phyloP scores from a whole-genome alignment of 1,140 invertebrate species.

The Cardiocondyla obscurior region DNA sequence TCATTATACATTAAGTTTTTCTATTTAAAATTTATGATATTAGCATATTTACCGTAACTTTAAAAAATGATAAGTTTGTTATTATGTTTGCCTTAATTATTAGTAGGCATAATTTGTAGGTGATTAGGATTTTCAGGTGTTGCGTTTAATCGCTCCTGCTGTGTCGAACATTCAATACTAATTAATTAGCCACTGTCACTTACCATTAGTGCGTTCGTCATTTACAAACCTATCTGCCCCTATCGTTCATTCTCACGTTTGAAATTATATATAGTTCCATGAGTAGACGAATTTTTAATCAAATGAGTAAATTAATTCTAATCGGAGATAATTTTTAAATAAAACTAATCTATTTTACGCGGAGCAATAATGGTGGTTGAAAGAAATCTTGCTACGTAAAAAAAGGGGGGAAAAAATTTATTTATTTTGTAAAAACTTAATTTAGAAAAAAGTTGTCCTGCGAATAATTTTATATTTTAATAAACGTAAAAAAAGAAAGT shows the following conservation, averaged over 20 bases:
- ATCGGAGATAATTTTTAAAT: neutral
- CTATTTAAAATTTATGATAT: neutral
- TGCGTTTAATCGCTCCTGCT: slow-evolving; percentile 28
- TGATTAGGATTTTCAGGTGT: slow-evolving; percentile 45
- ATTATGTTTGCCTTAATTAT: neutral
- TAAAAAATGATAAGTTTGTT: neutral
- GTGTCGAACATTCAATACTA: slow-evolving; percentile 75
- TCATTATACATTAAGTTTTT: neutral
- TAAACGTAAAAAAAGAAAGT: neutral
- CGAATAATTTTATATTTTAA: neutral
- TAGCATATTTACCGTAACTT: neutral
- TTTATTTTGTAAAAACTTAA: neutral
- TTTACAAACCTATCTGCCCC: slow-evolving; percentile 61
- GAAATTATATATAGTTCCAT: slow-evolving; percentile 30
- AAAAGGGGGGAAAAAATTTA: neutral
- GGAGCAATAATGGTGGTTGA: neutral
- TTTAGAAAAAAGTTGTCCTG: neutral
- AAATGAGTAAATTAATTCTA: neutral
- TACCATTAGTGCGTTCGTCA: slow-evolving; percentile 76
- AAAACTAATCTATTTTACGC: neutral
- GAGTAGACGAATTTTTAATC: slow-evolving; percentile 25
- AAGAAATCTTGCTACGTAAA: neutral
- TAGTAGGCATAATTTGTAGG: slow-evolving; percentile 15
- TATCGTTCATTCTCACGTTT: neutral
- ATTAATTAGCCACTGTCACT: slow-evolving; percentile 79